Conservation (phyloP, 2,113 vertebrate species). For the Geococcyx californianus region DNA sequence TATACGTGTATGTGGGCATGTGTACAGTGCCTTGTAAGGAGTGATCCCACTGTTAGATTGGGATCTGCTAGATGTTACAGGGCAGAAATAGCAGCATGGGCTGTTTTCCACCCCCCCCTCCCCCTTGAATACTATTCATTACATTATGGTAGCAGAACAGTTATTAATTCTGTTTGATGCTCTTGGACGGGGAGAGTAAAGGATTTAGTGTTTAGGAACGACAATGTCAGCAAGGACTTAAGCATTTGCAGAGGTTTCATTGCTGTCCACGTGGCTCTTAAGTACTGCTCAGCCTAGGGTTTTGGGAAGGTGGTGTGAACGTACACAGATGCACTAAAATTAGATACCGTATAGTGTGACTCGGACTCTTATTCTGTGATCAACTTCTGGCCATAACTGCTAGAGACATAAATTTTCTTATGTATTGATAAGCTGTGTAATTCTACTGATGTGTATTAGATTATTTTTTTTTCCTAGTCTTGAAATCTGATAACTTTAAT, state of each 20-base stretch:
- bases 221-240: neutral
- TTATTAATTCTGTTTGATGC: neutral
- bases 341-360: neutral
- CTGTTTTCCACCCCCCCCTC: neutral
- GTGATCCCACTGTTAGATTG: neutral
- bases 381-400: neutral
- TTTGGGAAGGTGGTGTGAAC: neutral
- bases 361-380: neutral
- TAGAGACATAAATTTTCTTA: neutral
- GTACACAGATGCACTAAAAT: neutral
- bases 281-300: neutral
- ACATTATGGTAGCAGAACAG: neutral
- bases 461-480: neutral
- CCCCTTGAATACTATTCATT: fast-evolving
- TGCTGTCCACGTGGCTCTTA: neutral
- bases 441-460: neutral
- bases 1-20: neutral
- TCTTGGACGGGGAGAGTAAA: fast-evolving
- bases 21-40: constrained; percentile 1
- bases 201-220: neutral
- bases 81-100: neutral
- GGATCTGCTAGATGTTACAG: neutral
- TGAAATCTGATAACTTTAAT: neutral
- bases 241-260: neutral
- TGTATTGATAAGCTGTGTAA: neutral